Evolutionary conservation across 2,113 vertebrate genomes (phyloP).

Genomic region (Coregonus clupeaformis): DNA sequence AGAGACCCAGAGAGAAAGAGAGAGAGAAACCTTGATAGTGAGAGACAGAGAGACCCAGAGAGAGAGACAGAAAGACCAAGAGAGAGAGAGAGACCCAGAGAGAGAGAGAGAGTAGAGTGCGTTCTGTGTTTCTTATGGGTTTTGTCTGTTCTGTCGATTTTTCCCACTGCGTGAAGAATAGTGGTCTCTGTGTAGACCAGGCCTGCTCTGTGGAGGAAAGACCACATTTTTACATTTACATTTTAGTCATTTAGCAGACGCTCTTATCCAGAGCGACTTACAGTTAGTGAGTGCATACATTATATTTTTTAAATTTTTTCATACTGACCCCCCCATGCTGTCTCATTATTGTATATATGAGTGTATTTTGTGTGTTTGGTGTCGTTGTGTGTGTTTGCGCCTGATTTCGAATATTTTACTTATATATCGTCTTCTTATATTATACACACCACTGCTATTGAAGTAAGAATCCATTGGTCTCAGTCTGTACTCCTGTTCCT

Average conservation of each 20-base stretch:
- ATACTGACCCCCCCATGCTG: too few relatives aligned
- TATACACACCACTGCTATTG: neutral
- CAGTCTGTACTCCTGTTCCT: neutral
- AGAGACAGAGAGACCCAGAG: slow-evolving; percentile 3
- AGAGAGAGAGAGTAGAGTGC: slow-evolving; percentile 25
- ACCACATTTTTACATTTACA: too few relatives aligned
- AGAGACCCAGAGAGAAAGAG: slow-evolving; percentile 26
- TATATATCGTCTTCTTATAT: neutral
- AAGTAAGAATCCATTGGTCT: neutral
- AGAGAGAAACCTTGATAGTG: slow-evolving; percentile 41
- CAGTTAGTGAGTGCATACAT: too few relatives aligned
- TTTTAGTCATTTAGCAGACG: too few relatives aligned
- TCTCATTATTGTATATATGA: neutral
- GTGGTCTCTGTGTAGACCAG: slow-evolving; percentile 39
- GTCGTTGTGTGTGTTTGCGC: neutral
- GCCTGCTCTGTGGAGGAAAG: neutral
- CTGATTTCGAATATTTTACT: neutral
- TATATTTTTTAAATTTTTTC: too few relatives aligned
- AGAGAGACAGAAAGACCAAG: slow-evolving; percentile 43
- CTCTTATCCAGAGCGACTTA: too few relatives aligned
- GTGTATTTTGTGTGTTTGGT: neutral
- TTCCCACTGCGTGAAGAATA: slow-evolving; percentile 52
- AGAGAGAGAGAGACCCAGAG: too few relatives aligned
- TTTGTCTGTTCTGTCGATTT: slow-evolving; percentile 61
- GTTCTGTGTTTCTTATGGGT: slow-evolving; percentile 56